Percentiles rank a stretch among this genome's conserved stretches.
These are phyloP conservation scores for Chionomys nivalis DNA, from an alignment of 2,113 vertebrate genomes.

Conservation along the genomic window DNA sequence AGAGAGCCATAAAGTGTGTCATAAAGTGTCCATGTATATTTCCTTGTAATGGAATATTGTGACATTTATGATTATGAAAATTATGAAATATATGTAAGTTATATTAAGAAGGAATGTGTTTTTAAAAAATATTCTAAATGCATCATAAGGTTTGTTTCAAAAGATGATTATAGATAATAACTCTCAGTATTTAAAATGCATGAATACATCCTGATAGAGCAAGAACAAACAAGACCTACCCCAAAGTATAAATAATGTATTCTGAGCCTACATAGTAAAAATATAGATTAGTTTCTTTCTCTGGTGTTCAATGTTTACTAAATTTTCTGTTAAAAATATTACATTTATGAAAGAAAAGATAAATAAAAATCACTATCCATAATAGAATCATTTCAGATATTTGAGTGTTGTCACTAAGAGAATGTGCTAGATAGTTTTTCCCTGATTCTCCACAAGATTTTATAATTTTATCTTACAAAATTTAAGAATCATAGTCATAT, in stretches of 20 bases:
- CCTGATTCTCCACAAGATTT: not conserved
- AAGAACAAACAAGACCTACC: not conserved
- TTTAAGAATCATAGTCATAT: not conserved
- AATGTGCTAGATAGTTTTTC: not conserved
- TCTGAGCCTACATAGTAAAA: not conserved
- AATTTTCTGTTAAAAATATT: conserved; percentile 37
- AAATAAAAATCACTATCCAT: not conserved
- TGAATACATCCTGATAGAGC: not conserved
- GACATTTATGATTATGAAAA: not conserved
- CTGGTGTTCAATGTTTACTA: conserved; percentile 13
- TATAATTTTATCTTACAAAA: not conserved
- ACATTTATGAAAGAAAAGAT: conserved; percentile 4
- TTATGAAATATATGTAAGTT: conserved; percentile 44
- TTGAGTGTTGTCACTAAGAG: not conserved
- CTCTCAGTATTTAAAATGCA: conserved; percentile 31
- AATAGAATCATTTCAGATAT: not conserved
- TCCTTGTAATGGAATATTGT: not conserved
- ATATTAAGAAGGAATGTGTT: not conserved
- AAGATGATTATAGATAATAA: conserved; percentile 32
- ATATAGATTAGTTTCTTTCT: conserved; percentile 9
- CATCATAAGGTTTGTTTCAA: conserved; percentile 25
- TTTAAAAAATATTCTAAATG: not conserved
- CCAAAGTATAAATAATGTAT: conserved; percentile 12
- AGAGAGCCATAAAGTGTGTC: conserved; percentile 21
- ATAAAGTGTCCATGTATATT: not conserved